Percentiles rank a stretch among this genome's conserved stretches.
Conservation (phyloP, 2,113 vertebrate species). For the Phyllostomus discolor region DNA sequence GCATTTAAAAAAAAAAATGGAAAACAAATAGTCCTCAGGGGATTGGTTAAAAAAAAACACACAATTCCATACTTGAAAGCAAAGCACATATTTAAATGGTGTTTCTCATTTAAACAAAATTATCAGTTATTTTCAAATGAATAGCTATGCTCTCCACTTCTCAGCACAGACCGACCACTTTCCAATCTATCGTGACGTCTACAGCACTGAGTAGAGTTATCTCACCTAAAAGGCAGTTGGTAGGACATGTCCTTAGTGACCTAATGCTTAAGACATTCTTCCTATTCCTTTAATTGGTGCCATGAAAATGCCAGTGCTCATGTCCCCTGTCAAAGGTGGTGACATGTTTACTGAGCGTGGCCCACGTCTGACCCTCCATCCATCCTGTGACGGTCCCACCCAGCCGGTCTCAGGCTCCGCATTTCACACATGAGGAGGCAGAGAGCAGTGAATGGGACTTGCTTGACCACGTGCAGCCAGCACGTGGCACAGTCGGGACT, state of each 20-base stretch:
- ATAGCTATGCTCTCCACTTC: background rate
- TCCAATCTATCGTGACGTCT: background rate
- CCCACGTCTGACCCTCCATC: background rate
- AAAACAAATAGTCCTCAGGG: background rate
- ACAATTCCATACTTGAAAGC: background rate
- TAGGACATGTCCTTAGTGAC: background rate
- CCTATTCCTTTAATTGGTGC: background rate
- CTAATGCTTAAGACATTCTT: background rate
- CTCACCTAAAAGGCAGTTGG: background rate
- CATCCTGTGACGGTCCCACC: background rate
- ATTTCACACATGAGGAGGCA: background rate
- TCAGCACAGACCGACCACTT: background rate
- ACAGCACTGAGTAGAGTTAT: background rate
- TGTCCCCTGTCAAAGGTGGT: background rate
- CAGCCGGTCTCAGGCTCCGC: background rate
- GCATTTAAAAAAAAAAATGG: background rate
- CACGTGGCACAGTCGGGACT: background rate
- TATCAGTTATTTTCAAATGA: background rate
- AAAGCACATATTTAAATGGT: background rate
- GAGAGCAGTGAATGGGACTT: background rate
- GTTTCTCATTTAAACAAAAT: background rate
- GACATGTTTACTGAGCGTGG: background rate
- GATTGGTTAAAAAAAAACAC: background rate
- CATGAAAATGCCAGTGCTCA: background rate
- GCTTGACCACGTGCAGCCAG: background rate